A percentile compares a stretch with the other conserved stretches of the same genome.
These are phyloP conservation scores for Lepus timidus DNA, from an alignment of 2,113 vertebrate genomes.

Conservation along the genomic window DNA sequence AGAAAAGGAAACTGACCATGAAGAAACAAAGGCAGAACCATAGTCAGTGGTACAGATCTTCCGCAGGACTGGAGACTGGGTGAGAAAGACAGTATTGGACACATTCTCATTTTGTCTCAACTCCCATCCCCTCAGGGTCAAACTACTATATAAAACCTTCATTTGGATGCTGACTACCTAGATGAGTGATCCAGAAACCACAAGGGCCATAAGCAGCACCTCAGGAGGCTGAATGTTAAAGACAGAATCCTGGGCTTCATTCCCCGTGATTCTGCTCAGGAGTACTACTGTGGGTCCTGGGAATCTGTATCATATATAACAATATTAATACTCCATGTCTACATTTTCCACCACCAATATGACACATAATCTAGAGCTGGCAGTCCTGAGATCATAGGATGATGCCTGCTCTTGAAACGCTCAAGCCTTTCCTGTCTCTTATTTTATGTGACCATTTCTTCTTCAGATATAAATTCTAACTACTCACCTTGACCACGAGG, in stretches of 20 bases:
- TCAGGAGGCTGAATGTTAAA: not conserved
- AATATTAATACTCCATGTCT: not conserved
- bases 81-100: not conserved
- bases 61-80: not conserved
- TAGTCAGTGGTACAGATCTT: slow-evolving; percentile 62
- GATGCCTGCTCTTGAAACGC: slow-evolving; percentile 15
- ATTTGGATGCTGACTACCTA: not conserved
- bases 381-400: not conserved
- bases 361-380: not conserved
- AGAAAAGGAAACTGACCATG: not conserved
- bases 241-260: not conserved
- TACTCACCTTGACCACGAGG: slow-evolving; percentile 50
- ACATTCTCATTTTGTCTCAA: not conserved
- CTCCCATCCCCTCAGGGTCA: not conserved
- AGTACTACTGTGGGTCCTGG: not conserved
- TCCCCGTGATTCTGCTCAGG: not conserved
- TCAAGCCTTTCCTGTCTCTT: not conserved
- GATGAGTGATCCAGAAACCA: not conserved
- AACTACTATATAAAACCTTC: not conserved
- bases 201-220: not conserved
- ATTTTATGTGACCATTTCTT: slow-evolving; percentile 22
- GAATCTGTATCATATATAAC: not conserved
- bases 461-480: not conserved
- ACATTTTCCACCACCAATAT: not conserved
- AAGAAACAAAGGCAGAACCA: slow-evolving; percentile 70